Conservation (phyloP, 1,140 invertebrate genomes). For the Tetramorium parvispinum region DNA sequence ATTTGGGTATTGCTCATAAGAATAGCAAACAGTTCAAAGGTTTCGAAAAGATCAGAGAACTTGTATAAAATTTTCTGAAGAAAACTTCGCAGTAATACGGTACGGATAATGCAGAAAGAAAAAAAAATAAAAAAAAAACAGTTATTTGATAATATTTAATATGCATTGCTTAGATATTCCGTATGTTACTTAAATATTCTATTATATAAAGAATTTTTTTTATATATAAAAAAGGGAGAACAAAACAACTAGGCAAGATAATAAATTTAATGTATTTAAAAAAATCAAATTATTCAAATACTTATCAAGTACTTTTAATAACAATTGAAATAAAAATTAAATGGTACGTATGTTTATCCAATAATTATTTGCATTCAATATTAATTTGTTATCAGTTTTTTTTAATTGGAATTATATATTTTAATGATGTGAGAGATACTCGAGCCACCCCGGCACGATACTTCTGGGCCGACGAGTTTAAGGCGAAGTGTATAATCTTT, state of each 20-base stretch:
- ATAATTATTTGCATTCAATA: not conserved
- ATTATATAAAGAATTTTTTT: not conserved
- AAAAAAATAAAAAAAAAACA: not conserved
- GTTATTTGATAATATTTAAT: not conserved
- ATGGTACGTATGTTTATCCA: not conserved
- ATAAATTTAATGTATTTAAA: not conserved
- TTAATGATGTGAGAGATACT: slow-evolving; percentile 12
- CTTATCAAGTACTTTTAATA: not conserved
- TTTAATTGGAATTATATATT: slow-evolving; percentile 8
- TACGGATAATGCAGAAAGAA: not conserved
- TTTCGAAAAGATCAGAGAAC: not conserved
- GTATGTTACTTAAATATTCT: not conserved
- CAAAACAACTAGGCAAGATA: not conserved
- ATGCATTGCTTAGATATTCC: not conserved
- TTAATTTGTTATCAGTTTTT: not conserved
- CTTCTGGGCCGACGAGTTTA: slow-evolving; percentile 16
- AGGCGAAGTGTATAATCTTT: slow-evolving; percentile 3
- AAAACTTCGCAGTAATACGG: not conserved
- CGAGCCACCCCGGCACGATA: not conserved
- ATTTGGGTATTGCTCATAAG: slow-evolving; percentile 30
- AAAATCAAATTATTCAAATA: not conserved
- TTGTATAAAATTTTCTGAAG: not conserved
- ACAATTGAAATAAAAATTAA: slow-evolving; percentile 1
- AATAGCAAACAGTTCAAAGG: not conserved
- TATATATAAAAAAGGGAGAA: not conserved